Conservation (phyloP, 2,888 invertebrate genomes). For the Tigriopus californicus region DNA sequence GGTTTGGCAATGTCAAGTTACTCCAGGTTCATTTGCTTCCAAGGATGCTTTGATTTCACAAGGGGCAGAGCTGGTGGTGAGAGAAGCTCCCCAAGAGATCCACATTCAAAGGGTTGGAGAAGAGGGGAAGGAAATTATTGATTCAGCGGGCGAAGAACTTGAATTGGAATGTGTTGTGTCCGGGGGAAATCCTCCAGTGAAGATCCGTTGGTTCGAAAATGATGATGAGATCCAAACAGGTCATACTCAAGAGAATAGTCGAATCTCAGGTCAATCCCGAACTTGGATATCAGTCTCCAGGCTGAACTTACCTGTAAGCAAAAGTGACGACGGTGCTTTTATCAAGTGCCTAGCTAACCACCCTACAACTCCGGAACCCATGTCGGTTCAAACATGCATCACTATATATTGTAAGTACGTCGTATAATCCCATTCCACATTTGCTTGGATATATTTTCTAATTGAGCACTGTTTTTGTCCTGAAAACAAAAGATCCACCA, state of each 20-base stretch:
- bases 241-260: conserved; percentile 20
- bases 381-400: conserved; percentile 13
- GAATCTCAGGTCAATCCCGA: conserved; percentile 18
- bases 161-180: conserved; percentile 21
- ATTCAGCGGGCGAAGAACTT: conserved; percentile 19
- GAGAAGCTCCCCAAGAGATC: conserved; percentile 27
- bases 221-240: conserved; percentile 20
- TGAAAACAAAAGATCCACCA: conserved; percentile 31
- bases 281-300: conserved; percentile 21
- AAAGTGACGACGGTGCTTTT: conserved; percentile 20
- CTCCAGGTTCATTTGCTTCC: conserved; percentile 63
- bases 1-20: conserved; percentile 80
- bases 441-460: not conserved
- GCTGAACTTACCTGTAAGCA: conserved; percentile 20
- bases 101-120: conserved; percentile 19
- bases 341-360: conserved; percentile 21
- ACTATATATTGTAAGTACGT: conserved; percentile 9
- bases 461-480: not conserved
- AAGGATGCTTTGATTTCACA: conserved; percentile 68
- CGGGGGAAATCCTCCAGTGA: conserved; percentile 22
- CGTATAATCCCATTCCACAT: not conserved
- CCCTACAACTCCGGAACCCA: conserved; percentile 11
- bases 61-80: conserved; percentile 60
- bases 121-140: conserved; percentile 19
- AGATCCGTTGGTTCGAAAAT: conserved; percentile 20